phyloP scores from a whole-genome alignment of 2,113 vertebrate genomes.

The Pelecanoides urinatrix region DNA sequence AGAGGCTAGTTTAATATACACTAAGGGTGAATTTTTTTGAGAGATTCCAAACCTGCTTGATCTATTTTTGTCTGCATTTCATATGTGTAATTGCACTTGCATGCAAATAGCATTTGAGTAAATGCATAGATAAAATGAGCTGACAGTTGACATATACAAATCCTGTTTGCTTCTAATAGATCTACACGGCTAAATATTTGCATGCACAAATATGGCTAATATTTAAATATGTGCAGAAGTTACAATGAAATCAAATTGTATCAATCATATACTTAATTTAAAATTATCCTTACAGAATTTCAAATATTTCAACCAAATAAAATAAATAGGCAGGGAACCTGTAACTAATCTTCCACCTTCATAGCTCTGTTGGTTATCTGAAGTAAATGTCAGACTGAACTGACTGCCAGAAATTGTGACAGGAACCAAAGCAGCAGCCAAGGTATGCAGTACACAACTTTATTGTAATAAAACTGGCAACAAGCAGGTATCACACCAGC shows the following conservation, averaged over 20 bases:
- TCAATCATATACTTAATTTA: neutral
- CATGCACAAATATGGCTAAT: neutral
- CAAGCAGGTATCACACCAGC: neutral
- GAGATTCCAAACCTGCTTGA: neutral
- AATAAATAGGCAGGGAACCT: neutral
- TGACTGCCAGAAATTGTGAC: neutral
- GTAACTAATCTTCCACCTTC: neutral
- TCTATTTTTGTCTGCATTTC: neutral
- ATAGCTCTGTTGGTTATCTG: neutral
- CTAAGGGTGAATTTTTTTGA: neutral
- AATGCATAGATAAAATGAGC: conserved; percentile 10
- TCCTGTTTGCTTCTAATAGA: neutral
- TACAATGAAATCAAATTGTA: neutral
- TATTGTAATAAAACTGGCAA: neutral
- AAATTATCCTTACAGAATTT: neutral
- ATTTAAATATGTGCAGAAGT: neutral
- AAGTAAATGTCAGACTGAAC: neutral
- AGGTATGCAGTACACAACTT: too few relatives aligned
- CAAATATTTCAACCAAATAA: neutral
- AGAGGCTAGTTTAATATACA: neutral
- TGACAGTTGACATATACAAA: conserved; percentile 42
- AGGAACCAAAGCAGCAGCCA: neutral
- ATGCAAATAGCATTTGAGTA: conserved; percentile 5
- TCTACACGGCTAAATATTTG: neutral
- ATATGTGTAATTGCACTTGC: neutral